phyloP scores from a whole-genome alignment of 2,888 invertebrate species.

The Microplitis deprimator region DNA sequence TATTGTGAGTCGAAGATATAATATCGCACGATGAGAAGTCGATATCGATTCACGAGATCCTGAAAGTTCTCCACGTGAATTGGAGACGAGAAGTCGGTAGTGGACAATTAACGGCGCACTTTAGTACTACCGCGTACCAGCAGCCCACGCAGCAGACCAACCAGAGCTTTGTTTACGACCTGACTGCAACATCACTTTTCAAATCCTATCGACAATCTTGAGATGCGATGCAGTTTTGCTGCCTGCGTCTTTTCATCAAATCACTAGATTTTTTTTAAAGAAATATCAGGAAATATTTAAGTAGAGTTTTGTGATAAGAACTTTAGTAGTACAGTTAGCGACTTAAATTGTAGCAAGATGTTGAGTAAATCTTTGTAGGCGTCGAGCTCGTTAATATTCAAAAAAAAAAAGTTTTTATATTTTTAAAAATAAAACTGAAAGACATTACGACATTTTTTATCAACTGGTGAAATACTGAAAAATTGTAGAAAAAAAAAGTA shows the following conservation, averaged over 20 bases:
- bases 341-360: too few species aligned
- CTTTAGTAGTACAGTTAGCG: too few species aligned
- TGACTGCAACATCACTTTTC: conserved; percentile 58
- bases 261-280: not conserved
- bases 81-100: not conserved
- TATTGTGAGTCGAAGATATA: not conserved
- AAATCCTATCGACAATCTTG: conserved; percentile 58
- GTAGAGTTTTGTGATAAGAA: not conserved
- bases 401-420: not conserved
- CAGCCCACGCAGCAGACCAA: conserved; percentile 59
- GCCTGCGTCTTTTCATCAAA: conserved; percentile 11
- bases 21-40: conserved; percentile 13
- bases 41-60: conserved; percentile 22
- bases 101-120: conserved; percentile 62
- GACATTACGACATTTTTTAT: too few species aligned
- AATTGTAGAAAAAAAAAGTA: too few species aligned
- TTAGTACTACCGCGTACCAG: conserved; percentile 52
- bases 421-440: not conserved
- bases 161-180: conserved; percentile 61
- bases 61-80: not conserved
- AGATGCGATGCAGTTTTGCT: conserved; percentile 19
- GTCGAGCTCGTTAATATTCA: conserved; percentile 18
- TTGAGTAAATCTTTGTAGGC: too few species aligned
- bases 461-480: too few species aligned
- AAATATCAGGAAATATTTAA: not conserved